These are phyloP conservation scores for Cheilosia impressa DNA, from an alignment of 2,888 invertebrate genomes.

Conservation along the genomic window DNA sequence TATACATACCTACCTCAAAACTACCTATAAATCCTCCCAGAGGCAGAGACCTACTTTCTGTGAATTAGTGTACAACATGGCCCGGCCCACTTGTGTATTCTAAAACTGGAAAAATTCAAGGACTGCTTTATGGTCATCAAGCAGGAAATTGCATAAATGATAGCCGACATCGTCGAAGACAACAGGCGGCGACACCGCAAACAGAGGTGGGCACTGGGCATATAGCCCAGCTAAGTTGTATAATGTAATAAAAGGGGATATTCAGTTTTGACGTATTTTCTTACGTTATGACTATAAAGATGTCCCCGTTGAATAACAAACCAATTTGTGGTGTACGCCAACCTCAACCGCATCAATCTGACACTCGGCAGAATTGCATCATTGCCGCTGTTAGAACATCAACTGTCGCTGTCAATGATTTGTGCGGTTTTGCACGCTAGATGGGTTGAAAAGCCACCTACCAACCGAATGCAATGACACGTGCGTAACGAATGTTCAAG, in stretches of 20 bases:
- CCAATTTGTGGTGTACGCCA: slow-evolving; percentile 32
- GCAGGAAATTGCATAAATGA: slow-evolving; percentile 1
- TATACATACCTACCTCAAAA: not conserved
- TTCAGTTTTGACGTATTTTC: not conserved
- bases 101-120: slow-evolving; percentile 28
- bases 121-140: slow-evolving; percentile 29
- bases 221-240: not conserved
- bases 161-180: not conserved
- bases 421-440: slow-evolving; percentile 26
- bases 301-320: slow-evolving; percentile 46
- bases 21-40: not conserved
- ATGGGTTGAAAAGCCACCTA: slow-evolving; percentile 11
- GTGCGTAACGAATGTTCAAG: slow-evolving; percentile 17
- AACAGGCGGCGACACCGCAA: not conserved
- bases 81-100: slow-evolving; percentile 31
- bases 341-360: slow-evolving; percentile 15
- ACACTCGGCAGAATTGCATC: not conserved
- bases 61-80: not conserved
- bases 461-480: slow-evolving; percentile 40
- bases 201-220: not conserved
- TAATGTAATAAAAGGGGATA: not conserved
- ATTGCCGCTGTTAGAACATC: not conserved
- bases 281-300: slow-evolving; percentile 29
- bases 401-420: slow-evolving; percentile 18
- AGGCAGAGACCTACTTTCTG: not conserved